Base-by-base conservation (phyloP, 2,888 invertebrate species). In the Chymomyza fuscimana region DNA sequence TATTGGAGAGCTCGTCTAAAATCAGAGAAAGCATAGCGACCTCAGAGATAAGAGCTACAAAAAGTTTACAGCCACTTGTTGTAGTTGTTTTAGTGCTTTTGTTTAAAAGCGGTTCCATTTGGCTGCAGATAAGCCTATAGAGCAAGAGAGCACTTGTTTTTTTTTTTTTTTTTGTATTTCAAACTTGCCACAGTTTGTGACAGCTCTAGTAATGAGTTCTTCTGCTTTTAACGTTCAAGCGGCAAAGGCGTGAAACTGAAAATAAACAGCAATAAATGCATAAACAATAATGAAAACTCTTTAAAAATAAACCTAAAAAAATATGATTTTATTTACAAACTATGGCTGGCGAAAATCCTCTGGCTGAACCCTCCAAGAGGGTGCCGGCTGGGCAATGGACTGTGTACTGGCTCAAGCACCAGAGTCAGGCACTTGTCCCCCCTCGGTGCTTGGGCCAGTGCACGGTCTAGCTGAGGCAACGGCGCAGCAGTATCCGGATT, bases 21-120 rank as follows among this genome's bases (percentile, higher is more conserved):
- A n/a, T 7, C 7, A 16, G 54, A 54, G 54, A 4, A 16, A 54
- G 19, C 54, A 22, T 16, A 15, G 7, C 16, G 2, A 19, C 54
- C 19, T n/a, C 10, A 72, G 70, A 15, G 40, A 46, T 46, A 46
- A 46, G 40, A 46, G 40, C 40, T 74, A 62, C 64, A 68, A n/a
- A n/a, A 68, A 81, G 79, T 80, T 80, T 76, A 63, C 69, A 56
- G 54, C 50, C 62, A 62, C 62, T 72, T 71, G 51, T 67, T 74
- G 61, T 70, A 60, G 59, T 19, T 63, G 60, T 60, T 73, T 25
- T 36, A 58, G 25, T 56, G 61, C 73, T 69, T 72, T 78, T 78
- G 78, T 79, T 79, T 79, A 74, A 77, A 70, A 72, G 56, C 74
- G 72, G 80, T 79, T 79, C 80, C 78, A 79, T 80, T 74, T 72